Base-by-base conservation (phyloP, 2,113 vertebrate species). In the Paralichthys olivaceus region DNA sequence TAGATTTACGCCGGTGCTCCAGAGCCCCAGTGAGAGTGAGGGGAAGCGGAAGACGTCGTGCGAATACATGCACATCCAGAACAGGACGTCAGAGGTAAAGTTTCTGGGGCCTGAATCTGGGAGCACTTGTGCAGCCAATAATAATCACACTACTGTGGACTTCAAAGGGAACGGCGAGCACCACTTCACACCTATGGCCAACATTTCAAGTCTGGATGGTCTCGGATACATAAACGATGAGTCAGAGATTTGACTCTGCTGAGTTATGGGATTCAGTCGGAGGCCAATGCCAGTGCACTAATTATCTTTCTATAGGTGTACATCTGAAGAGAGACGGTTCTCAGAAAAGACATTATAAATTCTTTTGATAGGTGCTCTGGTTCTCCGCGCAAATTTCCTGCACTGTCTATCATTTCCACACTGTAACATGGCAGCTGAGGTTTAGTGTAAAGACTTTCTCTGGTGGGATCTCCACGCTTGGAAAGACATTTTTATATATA, bases 211-310 rank as follows among this genome's bases (percentile, higher is more conserved):
- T 56, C 71, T 91, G 79, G 88, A 91, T 0, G 92, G 91, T 43
- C 83, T 93, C 64, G 89, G 91, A 60, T 93, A 84, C 77, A 93
- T 94, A 80, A 89, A 89, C 37, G 93, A 94, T 53, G 94, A 94
- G 86, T 95, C 94, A 6, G 93, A 95, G 81, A 94, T 93, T 67
- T 95, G 64, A 93, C 37, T 65, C 43, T 78, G 79, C 81, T 72
- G 73, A 83, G 60, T 60, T 62, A 25, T 57, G 59, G 62, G 69
- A 69, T 72, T 77, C 0, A 69, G 32, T 58, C 45, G 13, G 5
- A 77, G 72, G 53, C 63, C 47, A 17, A 51, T 23, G 22, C 63
- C 61, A 8, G 56, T 34, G 68, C 40, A 77, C 75, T 73, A 57
- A 76, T 75, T 22, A 79, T 25, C 63, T 19, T 79, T 17, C 74